Base-by-base conservation (phyloP, 2,113 vertebrate genomes). In the Parus major region DNA sequence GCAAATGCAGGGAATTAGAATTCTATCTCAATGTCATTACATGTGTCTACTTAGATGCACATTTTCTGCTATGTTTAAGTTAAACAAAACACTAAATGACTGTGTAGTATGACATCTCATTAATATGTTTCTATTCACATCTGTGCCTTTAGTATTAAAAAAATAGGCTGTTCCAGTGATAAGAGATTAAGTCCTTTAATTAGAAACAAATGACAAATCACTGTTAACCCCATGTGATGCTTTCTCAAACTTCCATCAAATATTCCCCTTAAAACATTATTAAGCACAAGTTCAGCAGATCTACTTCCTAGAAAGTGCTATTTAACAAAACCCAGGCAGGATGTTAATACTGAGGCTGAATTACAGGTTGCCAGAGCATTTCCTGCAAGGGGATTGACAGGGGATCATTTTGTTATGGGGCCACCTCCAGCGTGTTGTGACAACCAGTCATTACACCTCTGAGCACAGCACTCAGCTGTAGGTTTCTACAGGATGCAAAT, bases 351-450 rank as follows among this genome's bases (percentile, higher is more conserved):
- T 94, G 98, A 90, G 95, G 92, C 98, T 64, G 98, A 99, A 99
- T 99, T 99, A 99, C 99, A 99, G 99, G 99, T 99, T 99, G 99
- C 99, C 99, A 99, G 97, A 90, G 96, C 93, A 95, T 98, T 98
- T 99, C 98, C 98, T 98, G 97, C 97, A 94, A 98, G 98, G 97
- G 98, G 98, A 99, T 98, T 99, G 99, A 99, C 99, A 99, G 98
- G 99, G 99, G 98, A 98, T 99, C 99, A 99, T 99, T 99, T 99
- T 98, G 99, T 98, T 97, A 97, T 98, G 98, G 98, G 99, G 98
- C 99, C 99, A 99, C 99, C 99, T 99, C 99, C 99, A 98, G 99
- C 97, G 98, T 99, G 99, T 99, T 99, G 99, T 99, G 99, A 99
- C 99, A 99, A 99, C 99, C 99, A 97, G 97, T 99, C 99, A 99